Base-by-base conservation (phyloP, 1,140 invertebrate species). In the Mycetomoellerius zeteki region DNA sequence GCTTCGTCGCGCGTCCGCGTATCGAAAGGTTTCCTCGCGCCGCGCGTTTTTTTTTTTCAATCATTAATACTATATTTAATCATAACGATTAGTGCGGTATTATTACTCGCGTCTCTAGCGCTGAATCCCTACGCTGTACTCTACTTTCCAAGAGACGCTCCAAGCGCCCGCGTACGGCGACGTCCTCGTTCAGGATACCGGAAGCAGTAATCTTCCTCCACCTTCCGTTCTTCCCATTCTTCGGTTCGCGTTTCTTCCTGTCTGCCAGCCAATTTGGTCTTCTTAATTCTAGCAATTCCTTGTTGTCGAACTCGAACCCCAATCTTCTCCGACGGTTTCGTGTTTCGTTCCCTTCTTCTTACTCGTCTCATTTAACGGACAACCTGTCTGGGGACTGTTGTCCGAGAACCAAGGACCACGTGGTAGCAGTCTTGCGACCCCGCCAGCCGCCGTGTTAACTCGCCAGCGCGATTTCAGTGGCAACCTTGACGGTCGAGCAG, bases 111-210 rank as follows among this genome's bases (percentile, higher is more conserved):
- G 88, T 88, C 76, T 90, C 69, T 21, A 33, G 67, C 78, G 84
- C 89, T 91, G 19, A 91, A 85, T 87, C 86, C 88, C 91, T 93
- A 86, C 80, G 76, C 87, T 89, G 87, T 78, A 91, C 85, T 89
- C 87, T 92, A 90, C 81, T 86, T 78, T 90, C 56, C 88, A 75
- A 67, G 43, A 52, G 65, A 85, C 73, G 47, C n/a, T 33, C 10
- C 16, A 52, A 24, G 14, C 76, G 54, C 14, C 43, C 58, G 52
- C 65, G 30, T 19, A 69, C 12, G 58, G 10, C 47, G 43, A 47
- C 14, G n/a, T 1, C 50, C 12, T 30, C 47, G 37, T 64, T 50
- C 50, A 14, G n/a, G 47, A 56, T 56, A 50, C 5, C 27, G 50
- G 19, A 50, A 78, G 43, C 47, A 72, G 14, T 33, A 37, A 37